These are phyloP conservation scores for Habrosyne pyritoides DNA, from an alignment of 2,888 invertebrate species.

Conservation along the genomic window DNA sequence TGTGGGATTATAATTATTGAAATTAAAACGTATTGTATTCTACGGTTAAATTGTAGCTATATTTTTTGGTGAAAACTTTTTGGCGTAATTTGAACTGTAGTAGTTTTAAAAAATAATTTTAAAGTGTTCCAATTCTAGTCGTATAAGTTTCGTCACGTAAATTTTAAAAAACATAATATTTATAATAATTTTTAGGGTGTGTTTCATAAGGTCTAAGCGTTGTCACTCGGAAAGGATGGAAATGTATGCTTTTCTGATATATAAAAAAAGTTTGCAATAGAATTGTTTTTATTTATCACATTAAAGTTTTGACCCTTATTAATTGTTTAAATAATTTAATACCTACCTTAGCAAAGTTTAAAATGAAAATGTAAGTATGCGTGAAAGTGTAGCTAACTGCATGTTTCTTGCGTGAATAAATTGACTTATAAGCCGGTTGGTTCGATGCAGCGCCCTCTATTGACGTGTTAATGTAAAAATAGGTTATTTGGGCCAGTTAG, in stretches of 20 bases:
- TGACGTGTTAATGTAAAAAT: no score
- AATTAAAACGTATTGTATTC: no score
- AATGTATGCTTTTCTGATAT: slow-evolving; percentile 68
- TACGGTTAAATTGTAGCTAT: no score
- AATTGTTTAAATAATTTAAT: no score
- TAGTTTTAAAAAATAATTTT: neutral
- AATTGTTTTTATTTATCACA: slow-evolving; percentile 8
- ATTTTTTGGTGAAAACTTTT: neutral
- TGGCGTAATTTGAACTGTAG: neutral
- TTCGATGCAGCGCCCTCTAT: no score
- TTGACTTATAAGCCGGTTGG: no score
- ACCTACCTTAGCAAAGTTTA: slow-evolving; percentile 1
- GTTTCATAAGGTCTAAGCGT: slow-evolving; percentile 23
- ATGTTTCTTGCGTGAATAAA: no score
- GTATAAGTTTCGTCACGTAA: neutral
- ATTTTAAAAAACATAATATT: slow-evolving; percentile 11
- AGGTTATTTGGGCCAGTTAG: no score
- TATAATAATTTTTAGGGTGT: slow-evolving; percentile 18
- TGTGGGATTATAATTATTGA: no score
- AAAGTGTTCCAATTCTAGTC: neutral
- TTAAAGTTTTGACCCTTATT: neutral
- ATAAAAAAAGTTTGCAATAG: slow-evolving; percentile 55
- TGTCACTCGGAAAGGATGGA: slow-evolving; percentile 29
- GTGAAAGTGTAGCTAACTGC: neutral
- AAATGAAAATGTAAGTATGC: neutral